Conservation (phyloP, 2,113 vertebrate genomes). For the Pseudopodoces humilis region DNA sequence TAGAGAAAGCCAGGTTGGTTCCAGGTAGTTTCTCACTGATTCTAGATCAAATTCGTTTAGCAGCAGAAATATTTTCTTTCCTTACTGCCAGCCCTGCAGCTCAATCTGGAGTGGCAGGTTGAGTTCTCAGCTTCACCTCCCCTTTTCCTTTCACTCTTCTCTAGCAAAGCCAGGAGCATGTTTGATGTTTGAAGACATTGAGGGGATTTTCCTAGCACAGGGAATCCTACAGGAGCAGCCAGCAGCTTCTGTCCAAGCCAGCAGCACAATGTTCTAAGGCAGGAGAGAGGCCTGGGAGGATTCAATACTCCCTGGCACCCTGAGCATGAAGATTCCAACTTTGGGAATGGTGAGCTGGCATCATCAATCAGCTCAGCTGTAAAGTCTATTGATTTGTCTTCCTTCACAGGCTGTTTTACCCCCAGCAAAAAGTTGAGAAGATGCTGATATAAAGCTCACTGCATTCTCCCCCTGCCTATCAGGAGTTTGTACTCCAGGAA, state of each 20-base stretch:
- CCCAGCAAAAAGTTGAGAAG: neutral
- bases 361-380: neutral
- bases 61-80: neutral
- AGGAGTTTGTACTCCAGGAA: neutral
- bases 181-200: neutral
- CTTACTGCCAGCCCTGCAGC: neutral
- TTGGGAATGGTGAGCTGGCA: neutral
- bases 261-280: neutral
- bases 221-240: neutral
- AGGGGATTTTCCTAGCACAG: neutral
- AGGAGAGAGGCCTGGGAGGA: neutral
- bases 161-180: neutral
- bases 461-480: neutral
- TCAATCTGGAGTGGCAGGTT: neutral
- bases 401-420: neutral
- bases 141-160: neutral
- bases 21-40: neutral
- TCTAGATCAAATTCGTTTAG: conserved; percentile 7
- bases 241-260: neutral
- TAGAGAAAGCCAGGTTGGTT: neutral
- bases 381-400: neutral
- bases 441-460: neutral
- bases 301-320: neutral
- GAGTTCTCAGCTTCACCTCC: neutral
- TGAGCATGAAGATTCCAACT: neutral